Conservation (phyloP, 2,797 vertebrate genomes). For the Danio choprae region DNA sequence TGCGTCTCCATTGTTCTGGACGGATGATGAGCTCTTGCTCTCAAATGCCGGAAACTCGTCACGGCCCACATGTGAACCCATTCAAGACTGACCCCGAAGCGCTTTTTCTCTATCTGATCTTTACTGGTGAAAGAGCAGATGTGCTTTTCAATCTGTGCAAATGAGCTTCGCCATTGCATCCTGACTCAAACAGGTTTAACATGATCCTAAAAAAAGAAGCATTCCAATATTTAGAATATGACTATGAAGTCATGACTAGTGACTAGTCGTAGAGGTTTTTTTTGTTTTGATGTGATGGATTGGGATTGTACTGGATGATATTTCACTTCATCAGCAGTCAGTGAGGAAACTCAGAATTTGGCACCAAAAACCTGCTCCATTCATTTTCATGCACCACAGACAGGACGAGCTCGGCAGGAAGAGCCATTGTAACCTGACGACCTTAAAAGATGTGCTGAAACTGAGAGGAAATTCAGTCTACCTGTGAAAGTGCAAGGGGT, state of each 20-base stretch:
- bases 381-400: background rate
- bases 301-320: background rate
- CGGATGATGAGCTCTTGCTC: conserved; percentile 48
- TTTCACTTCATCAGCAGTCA: conserved; percentile 24
- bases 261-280: background rate
- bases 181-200: conserved; percentile 23
- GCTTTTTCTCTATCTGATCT: conserved; percentile 30
- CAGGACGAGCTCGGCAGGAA: conserved; percentile 31
- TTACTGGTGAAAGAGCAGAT: background rate
- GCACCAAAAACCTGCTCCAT: conserved; percentile 20
- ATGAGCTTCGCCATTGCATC: background rate
- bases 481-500: background rate
- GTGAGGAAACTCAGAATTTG: conserved; percentile 22
- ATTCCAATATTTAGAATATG: background rate
- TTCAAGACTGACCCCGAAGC: conserved; percentile 9
- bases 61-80: conserved; percentile 40
- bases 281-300: background rate
- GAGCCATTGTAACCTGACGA: conserved; percentile 19
- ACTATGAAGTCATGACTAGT: too few species aligned
- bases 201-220: background rate
- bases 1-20: conserved; percentile 58
- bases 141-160: background rate
- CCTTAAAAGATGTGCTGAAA: background rate
- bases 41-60: conserved; percentile 67
- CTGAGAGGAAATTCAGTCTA: conserved; percentile 27